Conservation (phyloP, 2,888 invertebrate genomes). For the Trachelus tabidus region DNA sequence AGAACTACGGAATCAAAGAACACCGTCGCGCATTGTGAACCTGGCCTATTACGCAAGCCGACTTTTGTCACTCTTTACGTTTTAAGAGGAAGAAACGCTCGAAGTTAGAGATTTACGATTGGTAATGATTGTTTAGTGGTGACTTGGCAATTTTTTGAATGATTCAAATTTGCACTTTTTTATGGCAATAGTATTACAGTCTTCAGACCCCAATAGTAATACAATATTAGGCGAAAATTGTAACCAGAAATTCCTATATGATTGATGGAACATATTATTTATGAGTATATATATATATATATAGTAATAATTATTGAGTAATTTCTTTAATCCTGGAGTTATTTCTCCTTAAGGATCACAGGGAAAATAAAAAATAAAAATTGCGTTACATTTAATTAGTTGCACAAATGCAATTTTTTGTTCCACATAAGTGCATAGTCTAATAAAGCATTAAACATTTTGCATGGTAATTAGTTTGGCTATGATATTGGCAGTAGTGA, state of each 20-base stretch:
- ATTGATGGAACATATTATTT: not conserved
- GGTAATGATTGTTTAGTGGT: not conserved
- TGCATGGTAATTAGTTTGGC: too few relatives aligned
- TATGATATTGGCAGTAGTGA: too few relatives aligned
- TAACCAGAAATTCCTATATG: not conserved
- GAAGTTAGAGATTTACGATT: not conserved
- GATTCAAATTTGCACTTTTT: not conserved
- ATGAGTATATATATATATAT: not conserved
- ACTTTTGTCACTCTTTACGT: constrained; percentile 42
- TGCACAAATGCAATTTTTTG: too few relatives aligned
- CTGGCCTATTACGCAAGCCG: constrained; percentile 57
- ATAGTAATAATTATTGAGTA: too few relatives aligned
- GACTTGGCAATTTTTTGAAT: not conserved
- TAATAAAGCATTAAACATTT: too few relatives aligned
- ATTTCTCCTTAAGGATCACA: too few relatives aligned
- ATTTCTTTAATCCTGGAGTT: too few relatives aligned
- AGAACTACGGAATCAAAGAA: constrained; percentile 59
- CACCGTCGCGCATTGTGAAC: constrained; percentile 54
- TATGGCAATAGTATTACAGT: not conserved
- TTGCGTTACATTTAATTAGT: too few relatives aligned
- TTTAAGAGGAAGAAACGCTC: not conserved
- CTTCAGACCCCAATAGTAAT: too few relatives aligned
- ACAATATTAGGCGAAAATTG: not conserved
- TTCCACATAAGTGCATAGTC: too few relatives aligned
- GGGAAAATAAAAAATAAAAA: too few relatives aligned